phyloP scores from a whole-genome alignment of 2,888 invertebrate genomes.

The Octonoba sinensis region DNA sequence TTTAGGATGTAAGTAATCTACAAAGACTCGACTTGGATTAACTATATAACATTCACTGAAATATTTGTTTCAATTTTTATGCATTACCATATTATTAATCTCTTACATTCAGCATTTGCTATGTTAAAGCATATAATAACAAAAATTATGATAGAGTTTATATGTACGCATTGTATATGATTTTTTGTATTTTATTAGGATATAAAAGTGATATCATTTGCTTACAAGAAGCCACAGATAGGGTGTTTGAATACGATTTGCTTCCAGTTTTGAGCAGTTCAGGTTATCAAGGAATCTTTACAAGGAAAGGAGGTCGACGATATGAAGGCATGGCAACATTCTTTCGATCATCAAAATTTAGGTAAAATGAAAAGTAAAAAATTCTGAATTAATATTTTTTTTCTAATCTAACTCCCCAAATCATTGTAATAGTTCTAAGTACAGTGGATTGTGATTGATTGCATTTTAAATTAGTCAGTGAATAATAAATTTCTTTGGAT shows the following conservation, averaged over 20 bases:
- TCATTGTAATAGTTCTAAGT: no score
- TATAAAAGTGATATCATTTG: conserved; percentile 92
- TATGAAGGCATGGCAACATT: conserved; percentile 87
- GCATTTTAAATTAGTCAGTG: background rate
- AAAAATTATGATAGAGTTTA: background rate
- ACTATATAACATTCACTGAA: no score
- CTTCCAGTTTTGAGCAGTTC: conserved; percentile 75
- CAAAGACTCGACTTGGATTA: no score
- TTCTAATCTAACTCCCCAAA: no score
- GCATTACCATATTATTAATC: no score
- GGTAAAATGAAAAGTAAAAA: conserved; percentile 71
- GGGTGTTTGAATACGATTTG: conserved; percentile 80
- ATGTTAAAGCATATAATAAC: background rate
- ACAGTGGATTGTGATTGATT: background rate
- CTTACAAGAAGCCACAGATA: conserved; percentile 91
- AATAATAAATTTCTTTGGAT: no score
- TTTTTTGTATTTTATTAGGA: conserved; percentile 73
- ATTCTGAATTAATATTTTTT: no score
- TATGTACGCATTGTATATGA: background rate
- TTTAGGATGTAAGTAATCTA: no score
- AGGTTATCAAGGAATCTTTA: conserved; percentile 77
- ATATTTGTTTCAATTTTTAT: no score
- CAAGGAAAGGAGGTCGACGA: conserved; percentile 80
- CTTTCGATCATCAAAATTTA: conserved; percentile 80
- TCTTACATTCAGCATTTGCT: no score